These are phyloP conservation scores for Bemisia tabaci DNA, from an alignment of 1,140 invertebrate genomes.

Conservation along the genomic window DNA sequence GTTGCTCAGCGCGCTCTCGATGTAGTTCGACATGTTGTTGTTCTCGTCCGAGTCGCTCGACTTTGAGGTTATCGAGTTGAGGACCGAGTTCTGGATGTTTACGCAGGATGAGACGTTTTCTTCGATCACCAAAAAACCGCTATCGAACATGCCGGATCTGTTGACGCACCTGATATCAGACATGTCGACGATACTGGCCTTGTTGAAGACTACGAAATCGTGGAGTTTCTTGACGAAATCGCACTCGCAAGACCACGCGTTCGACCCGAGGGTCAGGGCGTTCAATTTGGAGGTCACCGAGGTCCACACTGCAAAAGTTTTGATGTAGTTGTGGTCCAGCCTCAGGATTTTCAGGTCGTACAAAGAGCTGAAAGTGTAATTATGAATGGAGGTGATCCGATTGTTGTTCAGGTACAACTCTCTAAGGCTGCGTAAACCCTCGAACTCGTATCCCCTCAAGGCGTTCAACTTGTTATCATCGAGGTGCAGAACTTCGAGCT, in stretches of 20 bases:
- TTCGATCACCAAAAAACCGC: conserved; percentile 38
- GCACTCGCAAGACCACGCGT: conserved; percentile 82
- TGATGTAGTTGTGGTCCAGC: conserved; percentile 63
- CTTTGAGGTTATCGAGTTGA: background rate
- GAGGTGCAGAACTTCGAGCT: conserved; percentile 65
- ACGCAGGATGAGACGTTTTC: conserved; percentile 25
- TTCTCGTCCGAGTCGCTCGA: background rate
- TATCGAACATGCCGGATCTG: conserved; percentile 41
- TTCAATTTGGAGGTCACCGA: conserved; percentile 47
- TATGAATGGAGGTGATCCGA: conserved; percentile 52
- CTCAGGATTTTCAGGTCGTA: conserved; percentile 51
- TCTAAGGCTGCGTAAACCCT: conserved; percentile 44
- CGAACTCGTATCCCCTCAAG: conserved; percentile 72
- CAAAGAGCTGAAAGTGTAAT: conserved; percentile 61
- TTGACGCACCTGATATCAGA: conserved; percentile 44
- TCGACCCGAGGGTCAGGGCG: conserved; percentile 53
- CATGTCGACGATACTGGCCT: conserved; percentile 47
- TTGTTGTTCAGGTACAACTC: conserved; percentile 52
- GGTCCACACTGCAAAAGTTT: conserved; percentile 59
- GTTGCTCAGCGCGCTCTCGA: conserved; percentile 42
- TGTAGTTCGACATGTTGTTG: conserved; percentile 26
- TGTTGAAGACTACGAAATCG: conserved; percentile 52
- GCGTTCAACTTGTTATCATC: conserved; percentile 61
- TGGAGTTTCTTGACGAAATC: conserved; percentile 63
- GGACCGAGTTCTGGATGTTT: conserved; percentile 2